These are phyloP conservation scores for Sphaeramia orbicularis DNA, from an alignment of 2,797 vertebrate genomes.

Conservation along the genomic window DNA sequence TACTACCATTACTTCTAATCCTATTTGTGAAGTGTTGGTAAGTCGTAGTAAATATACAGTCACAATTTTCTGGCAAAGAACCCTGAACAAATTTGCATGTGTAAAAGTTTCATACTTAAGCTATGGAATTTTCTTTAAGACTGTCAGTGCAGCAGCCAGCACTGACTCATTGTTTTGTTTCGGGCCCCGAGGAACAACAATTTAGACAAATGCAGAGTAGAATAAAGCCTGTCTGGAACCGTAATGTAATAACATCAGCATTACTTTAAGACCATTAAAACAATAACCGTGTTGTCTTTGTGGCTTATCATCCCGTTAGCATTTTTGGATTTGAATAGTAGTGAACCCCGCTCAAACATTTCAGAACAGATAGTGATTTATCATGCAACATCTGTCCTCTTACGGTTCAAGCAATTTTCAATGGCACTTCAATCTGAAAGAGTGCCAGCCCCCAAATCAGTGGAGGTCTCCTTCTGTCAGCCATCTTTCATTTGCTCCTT, in stretches of 20 bases:
- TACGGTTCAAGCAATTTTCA: slow-evolving; percentile 61
- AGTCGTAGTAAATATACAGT: no score
- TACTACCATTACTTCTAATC: no score
- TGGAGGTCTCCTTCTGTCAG: slow-evolving; percentile 63
- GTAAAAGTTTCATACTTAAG: no score
- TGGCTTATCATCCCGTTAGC: not conserved
- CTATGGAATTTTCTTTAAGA: no score
- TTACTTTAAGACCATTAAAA: not conserved
- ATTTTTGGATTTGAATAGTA: slow-evolving; percentile 5
- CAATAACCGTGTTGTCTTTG: not conserved
- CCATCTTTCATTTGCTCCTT: slow-evolving; percentile 68
- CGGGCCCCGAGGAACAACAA: no score
- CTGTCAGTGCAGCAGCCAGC: no score
- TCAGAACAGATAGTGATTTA: slow-evolving; percentile 40
- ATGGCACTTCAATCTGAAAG: slow-evolving; percentile 61
- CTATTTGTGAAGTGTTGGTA: no score
- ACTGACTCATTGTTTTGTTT: no score
- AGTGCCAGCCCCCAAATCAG: slow-evolving; percentile 52
- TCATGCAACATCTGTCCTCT: slow-evolving; percentile 60
- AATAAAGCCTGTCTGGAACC: no score
- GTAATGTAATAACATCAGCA: not conserved
- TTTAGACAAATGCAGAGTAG: no score
- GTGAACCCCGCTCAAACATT: slow-evolving; percentile 18
- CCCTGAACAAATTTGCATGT: no score
- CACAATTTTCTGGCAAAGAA: no score